phyloP scores from a whole-genome alignment of 1,140 invertebrate genomes.

The Drosophila navojoa region DNA sequence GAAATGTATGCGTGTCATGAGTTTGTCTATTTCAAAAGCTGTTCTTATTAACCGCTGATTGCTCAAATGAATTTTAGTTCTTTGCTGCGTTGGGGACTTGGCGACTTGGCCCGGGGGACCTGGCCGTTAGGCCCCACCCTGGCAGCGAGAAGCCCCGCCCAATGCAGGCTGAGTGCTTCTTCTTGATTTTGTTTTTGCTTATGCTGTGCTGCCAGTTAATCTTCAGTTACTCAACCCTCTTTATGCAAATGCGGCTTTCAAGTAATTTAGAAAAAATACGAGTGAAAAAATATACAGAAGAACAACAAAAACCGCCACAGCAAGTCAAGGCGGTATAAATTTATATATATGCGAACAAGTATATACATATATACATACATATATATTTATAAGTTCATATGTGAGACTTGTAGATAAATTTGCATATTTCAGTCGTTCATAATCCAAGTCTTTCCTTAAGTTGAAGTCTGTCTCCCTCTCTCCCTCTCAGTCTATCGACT shows the following conservation, averaged over 20 bases:
- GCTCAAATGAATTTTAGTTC: conserved; percentile 23
- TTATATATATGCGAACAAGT: conserved; percentile 44
- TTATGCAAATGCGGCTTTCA: conserved; percentile 73
- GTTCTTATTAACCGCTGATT: conserved; percentile 8
- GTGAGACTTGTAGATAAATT: conserved; percentile 77
- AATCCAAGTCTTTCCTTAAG: conserved; percentile 79
- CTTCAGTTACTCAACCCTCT: conserved; percentile 80
- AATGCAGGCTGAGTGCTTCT: conserved; percentile 19
- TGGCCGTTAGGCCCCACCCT: conserved; percentile 37
- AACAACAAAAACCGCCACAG: conserved; percentile 44
- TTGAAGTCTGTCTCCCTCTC: conserved; percentile 51
- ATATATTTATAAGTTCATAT: conserved; percentile 70
- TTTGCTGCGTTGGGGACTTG: conserved; percentile 6
- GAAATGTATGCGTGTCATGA: background rate
- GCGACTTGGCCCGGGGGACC: conserved; percentile 1
- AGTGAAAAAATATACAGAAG: conserved; percentile 66
- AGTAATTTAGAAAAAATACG: conserved; percentile 72
- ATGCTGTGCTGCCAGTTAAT: conserved; percentile 68
- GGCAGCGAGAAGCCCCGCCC: conserved; percentile 43
- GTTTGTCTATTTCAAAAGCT: background rate
- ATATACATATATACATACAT: conserved; percentile 25
- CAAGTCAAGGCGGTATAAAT: conserved; percentile 73
- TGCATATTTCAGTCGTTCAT: conserved; percentile 80
- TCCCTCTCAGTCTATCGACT: conserved; percentile 1
- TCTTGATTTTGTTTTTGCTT: conserved; percentile 17